These are phyloP conservation scores for Neosalanx taihuensis DNA, from an alignment of 2,797 vertebrate species.

Conservation along the genomic window DNA sequence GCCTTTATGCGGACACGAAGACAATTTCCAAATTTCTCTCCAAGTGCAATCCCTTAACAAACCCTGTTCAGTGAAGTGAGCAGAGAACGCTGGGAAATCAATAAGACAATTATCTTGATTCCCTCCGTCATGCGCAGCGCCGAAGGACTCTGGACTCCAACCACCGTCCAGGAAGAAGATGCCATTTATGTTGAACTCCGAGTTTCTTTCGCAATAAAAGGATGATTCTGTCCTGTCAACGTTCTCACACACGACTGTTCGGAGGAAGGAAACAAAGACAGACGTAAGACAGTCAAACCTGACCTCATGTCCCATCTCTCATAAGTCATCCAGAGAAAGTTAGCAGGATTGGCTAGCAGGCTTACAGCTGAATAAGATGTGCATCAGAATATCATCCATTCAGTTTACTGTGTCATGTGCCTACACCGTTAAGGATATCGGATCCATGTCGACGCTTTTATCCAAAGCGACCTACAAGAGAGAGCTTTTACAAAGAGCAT, in stretches of 20 bases:
- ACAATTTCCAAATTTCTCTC: slow-evolving; percentile 49
- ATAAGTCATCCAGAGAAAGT: not conserved
- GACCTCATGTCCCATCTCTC: slow-evolving; percentile 39
- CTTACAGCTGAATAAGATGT: too few species aligned
- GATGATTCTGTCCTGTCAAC: too few species aligned
- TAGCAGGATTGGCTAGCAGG: not conserved
- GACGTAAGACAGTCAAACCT: not conserved
- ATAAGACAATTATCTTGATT: slow-evolving; percentile 75
- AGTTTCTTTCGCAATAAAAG: slow-evolving; percentile 55
- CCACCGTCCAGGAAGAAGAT: slow-evolving; percentile 33
- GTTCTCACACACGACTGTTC: too few species aligned
- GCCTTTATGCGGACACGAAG: too few species aligned
- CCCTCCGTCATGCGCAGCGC: slow-evolving; percentile 65
- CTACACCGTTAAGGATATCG: too few species aligned
- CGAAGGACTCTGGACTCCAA: slow-evolving; percentile 46
- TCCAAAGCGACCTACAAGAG: too few species aligned
- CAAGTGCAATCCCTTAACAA: slow-evolving; percentile 61
- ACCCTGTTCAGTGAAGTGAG: slow-evolving; percentile 64
- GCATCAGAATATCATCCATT: too few species aligned
- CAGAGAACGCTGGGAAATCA: slow-evolving; percentile 67
- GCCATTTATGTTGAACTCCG: slow-evolving; percentile 49
- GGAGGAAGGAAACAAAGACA: too few species aligned
- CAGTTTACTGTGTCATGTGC: too few species aligned
- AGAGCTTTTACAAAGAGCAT: too few species aligned
- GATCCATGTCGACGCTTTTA: too few species aligned